A percentile compares a stretch with the other conserved stretches of the same genome.
phyloP scores from a whole-genome alignment of 2,888 invertebrate species.

The Sarcophaga rosellei region DNA sequence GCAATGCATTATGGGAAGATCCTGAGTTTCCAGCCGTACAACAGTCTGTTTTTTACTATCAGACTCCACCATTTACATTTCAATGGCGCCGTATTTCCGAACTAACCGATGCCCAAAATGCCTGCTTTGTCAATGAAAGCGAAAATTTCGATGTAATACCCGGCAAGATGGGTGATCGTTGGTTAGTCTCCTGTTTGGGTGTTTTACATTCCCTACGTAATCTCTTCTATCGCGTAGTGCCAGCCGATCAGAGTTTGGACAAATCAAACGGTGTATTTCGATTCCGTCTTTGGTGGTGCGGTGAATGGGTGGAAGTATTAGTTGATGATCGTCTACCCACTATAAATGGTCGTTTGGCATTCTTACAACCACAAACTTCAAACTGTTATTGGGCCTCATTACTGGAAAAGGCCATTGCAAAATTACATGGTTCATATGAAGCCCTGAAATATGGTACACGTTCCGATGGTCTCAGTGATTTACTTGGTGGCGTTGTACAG shows the following conservation, averaged over 20 bases:
- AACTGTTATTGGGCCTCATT: conserved; percentile 95
- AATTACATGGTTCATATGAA: conserved; percentile 97
- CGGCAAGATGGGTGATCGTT: conserved; percentile 95
- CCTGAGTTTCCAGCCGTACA: conserved; percentile 95
- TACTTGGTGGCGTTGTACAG: conserved; percentile 95
- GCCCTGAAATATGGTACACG: conserved; percentile 95
- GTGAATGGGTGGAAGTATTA: conserved; percentile 94
- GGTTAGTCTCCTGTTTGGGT: conserved; percentile 94
- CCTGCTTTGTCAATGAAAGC: conserved; percentile 82
- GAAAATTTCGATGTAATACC: conserved; percentile 91
- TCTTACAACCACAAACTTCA: conserved; percentile 90
- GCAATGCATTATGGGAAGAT: conserved; percentile 93
- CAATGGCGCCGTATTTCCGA: conserved; percentile 93
- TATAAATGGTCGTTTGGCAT: conserved; percentile 92
- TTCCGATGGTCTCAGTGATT: conserved; percentile 92
- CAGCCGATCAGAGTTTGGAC: conserved; percentile 92
- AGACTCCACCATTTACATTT: conserved; percentile 96
- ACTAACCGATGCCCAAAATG: conserved; percentile 82
- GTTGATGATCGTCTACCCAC: conserved; percentile 95
- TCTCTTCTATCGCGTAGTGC: conserved; percentile 94
- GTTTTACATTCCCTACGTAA: conserved; percentile 92
- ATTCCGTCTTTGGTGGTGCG: conserved; percentile 96
- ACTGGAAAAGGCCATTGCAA: conserved; percentile 95
- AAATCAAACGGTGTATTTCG: conserved; percentile 90
- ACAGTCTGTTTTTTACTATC: conserved; percentile 95